phyloP scores from a whole-genome alignment of 2,113 vertebrate genomes.

The Myotis yumanensis region DNA sequence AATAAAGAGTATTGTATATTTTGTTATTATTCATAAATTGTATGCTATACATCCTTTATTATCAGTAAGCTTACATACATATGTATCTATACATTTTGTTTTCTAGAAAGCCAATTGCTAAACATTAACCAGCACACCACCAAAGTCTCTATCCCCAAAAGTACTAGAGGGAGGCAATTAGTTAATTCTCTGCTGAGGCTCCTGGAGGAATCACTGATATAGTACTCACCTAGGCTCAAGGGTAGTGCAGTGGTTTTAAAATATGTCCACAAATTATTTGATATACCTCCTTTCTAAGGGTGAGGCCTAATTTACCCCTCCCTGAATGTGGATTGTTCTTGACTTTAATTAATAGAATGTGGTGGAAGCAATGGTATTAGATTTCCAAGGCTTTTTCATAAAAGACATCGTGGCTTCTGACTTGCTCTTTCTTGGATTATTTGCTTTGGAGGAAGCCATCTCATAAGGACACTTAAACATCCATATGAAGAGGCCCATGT shows the following conservation, averaged over 20 bases:
- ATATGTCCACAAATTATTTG: background rate
- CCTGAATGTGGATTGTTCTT: background rate
- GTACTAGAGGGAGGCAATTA: background rate
- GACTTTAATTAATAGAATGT: background rate
- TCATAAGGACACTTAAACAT: background rate
- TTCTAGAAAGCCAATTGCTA: slow-evolving; percentile 1
- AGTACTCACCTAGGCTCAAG: background rate
- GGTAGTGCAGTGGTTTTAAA: background rate
- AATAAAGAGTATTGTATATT: background rate
- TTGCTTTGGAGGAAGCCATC: background rate
- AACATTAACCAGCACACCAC: background rate
- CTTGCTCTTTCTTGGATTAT: background rate
- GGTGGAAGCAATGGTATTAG: background rate
- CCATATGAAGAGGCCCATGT: background rate
- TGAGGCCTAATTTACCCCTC: background rate
- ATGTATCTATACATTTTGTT: background rate
- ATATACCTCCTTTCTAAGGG: background rate
- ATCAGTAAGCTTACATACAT: background rate
- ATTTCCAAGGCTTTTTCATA: background rate
- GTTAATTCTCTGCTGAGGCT: background rate
- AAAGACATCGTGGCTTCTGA: background rate
- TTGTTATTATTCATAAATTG: slow-evolving; percentile 14
- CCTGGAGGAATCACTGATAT: background rate
- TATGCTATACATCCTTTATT: background rate
- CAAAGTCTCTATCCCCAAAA: background rate